Evolutionary conservation across 1,140 invertebrate genomes (phyloP).

Genomic region (Paracyclopina nana): DNA sequence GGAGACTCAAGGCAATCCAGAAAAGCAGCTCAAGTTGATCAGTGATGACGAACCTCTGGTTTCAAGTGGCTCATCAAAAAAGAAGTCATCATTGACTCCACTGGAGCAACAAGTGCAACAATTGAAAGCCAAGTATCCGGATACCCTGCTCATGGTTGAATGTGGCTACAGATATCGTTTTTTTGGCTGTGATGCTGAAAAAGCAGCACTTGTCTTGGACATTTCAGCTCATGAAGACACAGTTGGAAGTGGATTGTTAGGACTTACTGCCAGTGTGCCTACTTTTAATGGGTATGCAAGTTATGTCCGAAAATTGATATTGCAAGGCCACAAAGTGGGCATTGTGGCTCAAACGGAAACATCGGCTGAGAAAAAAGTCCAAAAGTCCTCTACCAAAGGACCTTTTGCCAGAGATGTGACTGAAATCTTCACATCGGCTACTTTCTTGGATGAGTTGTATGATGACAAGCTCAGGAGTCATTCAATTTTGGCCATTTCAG

Average conservation of each 20-base stretch:
- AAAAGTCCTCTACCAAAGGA: not conserved
- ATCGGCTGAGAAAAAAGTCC: not conserved
- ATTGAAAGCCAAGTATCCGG: constrained; percentile 10
- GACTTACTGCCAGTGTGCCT: constrained; percentile 5
- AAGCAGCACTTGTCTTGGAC: not conserved
- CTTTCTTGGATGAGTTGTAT: not conserved
- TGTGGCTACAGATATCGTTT: constrained; percentile 13
- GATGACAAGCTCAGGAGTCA: too few species aligned
- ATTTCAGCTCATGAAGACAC: not conserved
- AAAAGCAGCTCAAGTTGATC: too few species aligned
- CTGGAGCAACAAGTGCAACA: not conserved
- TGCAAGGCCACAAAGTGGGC: constrained; percentile 2
- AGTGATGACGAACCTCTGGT: too few species aligned
- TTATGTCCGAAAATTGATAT: constrained; percentile 4
- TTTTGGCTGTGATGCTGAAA: constrained; percentile 1
- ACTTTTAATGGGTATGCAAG: constrained; percentile 1
- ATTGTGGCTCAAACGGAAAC: constrained; percentile 5
- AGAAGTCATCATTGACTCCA: too few species aligned
- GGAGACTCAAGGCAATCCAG: too few species aligned
- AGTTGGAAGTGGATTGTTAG: not conserved
- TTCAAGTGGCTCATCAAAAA: too few species aligned
- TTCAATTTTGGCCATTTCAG: too few species aligned
- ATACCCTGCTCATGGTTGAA: constrained; percentile 6
- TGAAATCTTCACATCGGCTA: not conserved
- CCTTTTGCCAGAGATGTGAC: not conserved